phyloP scores from a whole-genome alignment of 2,888 invertebrate genomes.

The Caenorhabditis sp. region DNA sequence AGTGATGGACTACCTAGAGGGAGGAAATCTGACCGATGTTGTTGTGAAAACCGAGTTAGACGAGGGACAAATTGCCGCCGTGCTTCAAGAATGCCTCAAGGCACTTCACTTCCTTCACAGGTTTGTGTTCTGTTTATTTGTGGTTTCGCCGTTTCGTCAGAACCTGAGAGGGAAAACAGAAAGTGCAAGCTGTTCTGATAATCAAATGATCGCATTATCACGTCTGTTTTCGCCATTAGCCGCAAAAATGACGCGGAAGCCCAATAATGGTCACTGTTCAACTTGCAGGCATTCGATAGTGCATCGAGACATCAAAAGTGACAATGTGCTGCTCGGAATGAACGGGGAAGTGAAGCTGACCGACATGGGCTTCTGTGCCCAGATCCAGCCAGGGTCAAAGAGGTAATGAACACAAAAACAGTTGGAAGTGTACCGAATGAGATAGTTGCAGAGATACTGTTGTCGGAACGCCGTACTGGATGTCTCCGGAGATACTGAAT shows the following conservation, averaged over 20 bases:
- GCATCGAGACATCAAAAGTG: constrained; percentile 96
- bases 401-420: constrained; percentile 91
- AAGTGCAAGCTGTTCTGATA: constrained; percentile 32
- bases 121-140: no score
- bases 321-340: constrained; percentile 94
- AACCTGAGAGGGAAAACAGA: constrained; percentile 4
- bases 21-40: constrained; percentile 95
- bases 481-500: constrained; percentile 86
- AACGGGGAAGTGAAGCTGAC: constrained; percentile 81
- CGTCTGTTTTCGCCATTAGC: constrained; percentile 14
- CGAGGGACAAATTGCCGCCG: constrained; percentile 95
- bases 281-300: constrained; percentile 85
- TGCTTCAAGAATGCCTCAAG: constrained; percentile 89
- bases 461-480: constrained; percentile 82
- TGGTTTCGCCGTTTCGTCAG: no score
- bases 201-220: constrained; percentile 22
- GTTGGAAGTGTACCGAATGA: background rate
- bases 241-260: constrained; percentile 1
- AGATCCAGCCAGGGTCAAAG: constrained; percentile 90
- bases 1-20: constrained; percentile 93
- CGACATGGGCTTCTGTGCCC: constrained; percentile 98
- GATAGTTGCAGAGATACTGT: constrained; percentile 70
- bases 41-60: constrained; percentile 85
- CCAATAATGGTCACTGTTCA: no score
- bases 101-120: constrained; percentile 90